A percentile compares a stretch with the other conserved stretches of the same genome.
Conservation (phyloP, 2,797 vertebrate genomes). For the Helostoma temminkii region DNA sequence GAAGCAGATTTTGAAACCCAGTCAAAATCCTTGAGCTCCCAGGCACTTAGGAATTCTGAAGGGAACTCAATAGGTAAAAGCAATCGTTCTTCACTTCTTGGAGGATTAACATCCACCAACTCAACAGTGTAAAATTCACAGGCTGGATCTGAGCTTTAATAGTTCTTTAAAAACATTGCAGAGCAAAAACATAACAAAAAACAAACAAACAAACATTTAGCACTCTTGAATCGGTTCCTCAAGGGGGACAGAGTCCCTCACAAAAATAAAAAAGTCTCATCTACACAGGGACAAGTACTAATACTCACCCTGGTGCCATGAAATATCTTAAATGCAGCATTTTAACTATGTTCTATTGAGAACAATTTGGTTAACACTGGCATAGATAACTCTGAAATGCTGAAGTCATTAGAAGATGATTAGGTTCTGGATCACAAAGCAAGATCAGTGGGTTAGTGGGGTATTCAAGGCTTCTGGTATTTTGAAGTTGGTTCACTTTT, state of each 20-base stretch:
- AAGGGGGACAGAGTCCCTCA: constrained; percentile 47
- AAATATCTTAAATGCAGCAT: constrained; percentile 68
- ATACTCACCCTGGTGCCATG: constrained; percentile 33
- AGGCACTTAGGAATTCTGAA: constrained; percentile 75
- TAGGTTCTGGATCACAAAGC: constrained; percentile 18
- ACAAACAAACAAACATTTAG: constrained; percentile 47
- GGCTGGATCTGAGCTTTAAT: constrained; percentile 17
- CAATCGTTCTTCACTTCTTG: constrained; percentile 20
- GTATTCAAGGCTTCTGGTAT: background rate
- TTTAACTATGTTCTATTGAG: constrained; percentile 38
- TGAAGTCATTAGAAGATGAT: constrained; percentile 20
- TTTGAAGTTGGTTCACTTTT: constrained; percentile 1
- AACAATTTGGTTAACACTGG: constrained; percentile 53
- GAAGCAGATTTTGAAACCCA: constrained; percentile 42
- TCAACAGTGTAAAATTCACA: background rate
- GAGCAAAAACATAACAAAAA: constrained; percentile 28
- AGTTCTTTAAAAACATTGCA: constrained; percentile 18
- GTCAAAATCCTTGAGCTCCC: constrained; percentile 75
- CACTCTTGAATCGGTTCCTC: constrained; percentile 79
- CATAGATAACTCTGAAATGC: constrained; percentile 39
- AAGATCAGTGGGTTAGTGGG: background rate
- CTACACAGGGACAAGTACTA: constrained; percentile 43
- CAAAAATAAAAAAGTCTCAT: constrained; percentile 55
- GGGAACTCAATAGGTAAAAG: constrained; percentile 32
- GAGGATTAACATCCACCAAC: constrained; percentile 3